These are phyloP conservation scores for Actinemys pallida DNA, from an alignment of 2,113 vertebrate genomes.

Conservation along the genomic window DNA sequence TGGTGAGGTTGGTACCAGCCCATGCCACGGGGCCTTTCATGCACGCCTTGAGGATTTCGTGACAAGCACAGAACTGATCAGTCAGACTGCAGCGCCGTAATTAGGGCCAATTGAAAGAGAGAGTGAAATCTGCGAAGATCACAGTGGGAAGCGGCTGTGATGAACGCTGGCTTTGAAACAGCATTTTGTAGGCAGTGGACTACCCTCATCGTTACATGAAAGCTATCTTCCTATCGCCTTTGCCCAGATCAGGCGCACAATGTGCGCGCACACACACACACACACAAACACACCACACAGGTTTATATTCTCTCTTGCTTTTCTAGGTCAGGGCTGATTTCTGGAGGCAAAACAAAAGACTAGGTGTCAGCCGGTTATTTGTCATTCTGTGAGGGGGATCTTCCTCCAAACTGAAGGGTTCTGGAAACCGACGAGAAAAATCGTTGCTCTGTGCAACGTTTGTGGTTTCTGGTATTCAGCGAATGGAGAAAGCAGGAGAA, in stretches of 20 bases:
- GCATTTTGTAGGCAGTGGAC: constrained; percentile 58
- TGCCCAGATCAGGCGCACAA: background rate
- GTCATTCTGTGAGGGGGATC: background rate
- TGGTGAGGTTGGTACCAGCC: constrained; percentile 41
- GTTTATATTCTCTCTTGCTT: background rate
- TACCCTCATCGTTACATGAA: constrained; percentile 43
- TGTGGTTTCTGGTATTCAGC: background rate
- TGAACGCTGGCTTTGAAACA: constrained; percentile 47
- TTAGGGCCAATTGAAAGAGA: constrained; percentile 74
- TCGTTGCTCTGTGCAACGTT: background rate
- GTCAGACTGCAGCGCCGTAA: constrained; percentile 62
- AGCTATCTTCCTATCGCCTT: background rate
- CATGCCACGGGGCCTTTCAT: constrained; percentile 3
- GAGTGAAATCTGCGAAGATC: constrained; percentile 66
- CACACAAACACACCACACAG: background rate
- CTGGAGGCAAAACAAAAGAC: background rate
- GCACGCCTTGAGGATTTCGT: constrained; percentile 61
- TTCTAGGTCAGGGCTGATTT: constrained; percentile 38
- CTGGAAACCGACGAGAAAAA: background rate
- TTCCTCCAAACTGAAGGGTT: background rate
- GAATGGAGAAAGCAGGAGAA: background rate
- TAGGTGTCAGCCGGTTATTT: background rate
- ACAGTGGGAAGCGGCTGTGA: constrained; percentile 58
- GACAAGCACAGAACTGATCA: constrained; percentile 68
- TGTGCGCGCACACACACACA: background rate